phyloP scores from a whole-genome alignment of 2,113 vertebrate genomes.

The Centropristis striata region DNA sequence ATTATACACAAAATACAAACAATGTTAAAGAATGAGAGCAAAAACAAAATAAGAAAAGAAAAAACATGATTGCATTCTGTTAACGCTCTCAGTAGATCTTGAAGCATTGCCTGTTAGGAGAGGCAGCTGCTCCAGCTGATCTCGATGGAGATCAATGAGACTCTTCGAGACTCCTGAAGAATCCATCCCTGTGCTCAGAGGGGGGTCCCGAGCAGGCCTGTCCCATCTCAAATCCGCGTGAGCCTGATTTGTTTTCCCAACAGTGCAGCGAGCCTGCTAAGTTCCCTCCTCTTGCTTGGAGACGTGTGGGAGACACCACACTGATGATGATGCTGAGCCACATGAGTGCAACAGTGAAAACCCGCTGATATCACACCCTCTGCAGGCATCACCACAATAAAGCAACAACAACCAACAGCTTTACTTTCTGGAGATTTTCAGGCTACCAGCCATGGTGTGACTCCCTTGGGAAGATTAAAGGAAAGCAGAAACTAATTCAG shows the following conservation, averaged over 20 bases:
- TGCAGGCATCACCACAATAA: slow-evolving; percentile 88
- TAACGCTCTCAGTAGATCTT: slow-evolving; percentile 61
- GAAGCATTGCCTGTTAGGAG: background rate
- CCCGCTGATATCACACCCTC: slow-evolving; percentile 74
- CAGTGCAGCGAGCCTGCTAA: slow-evolving; percentile 48
- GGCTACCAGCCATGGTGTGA: slow-evolving; percentile 99
- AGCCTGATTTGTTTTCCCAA: slow-evolving; percentile 47
- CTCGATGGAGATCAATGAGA: slow-evolving; percentile 47
- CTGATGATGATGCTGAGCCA: slow-evolving; percentile 38
- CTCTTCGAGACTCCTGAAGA: slow-evolving; percentile 24
- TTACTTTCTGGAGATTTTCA: slow-evolving; percentile 83
- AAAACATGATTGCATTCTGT: slow-evolving; percentile 50
- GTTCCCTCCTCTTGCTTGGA: slow-evolving; percentile 30
- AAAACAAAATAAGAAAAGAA: slow-evolving; percentile 47
- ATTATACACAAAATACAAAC: slow-evolving; percentile 77
- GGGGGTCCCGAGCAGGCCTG: slow-evolving; percentile 2
- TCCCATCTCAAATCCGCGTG: slow-evolving; percentile 53
- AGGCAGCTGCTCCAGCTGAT: slow-evolving; percentile 40
- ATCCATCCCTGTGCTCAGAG: slow-evolving; percentile 24
- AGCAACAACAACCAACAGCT: slow-evolving; percentile 77
- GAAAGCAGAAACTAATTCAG: slow-evolving; percentile 76
- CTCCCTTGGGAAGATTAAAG: slow-evolving; percentile 93
- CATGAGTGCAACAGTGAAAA: slow-evolving; percentile 80
- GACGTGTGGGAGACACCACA: slow-evolving; percentile 35
- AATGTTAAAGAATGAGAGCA: slow-evolving; percentile 66